Base-by-base conservation (phyloP, 2,113 vertebrate species). In the Saguinus imperator region DNA sequence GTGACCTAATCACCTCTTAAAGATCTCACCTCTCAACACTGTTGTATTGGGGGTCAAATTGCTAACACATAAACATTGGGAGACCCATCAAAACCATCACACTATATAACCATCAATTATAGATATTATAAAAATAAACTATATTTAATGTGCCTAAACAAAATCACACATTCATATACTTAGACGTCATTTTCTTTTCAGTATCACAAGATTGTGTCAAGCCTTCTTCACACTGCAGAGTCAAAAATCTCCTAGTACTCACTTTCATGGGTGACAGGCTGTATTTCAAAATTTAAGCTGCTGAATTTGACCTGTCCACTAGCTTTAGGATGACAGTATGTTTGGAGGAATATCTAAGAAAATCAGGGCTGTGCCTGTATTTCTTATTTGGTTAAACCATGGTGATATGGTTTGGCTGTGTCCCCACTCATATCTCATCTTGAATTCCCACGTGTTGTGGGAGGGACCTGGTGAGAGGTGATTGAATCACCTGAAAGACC, bases 51-150 rank as follows among this genome's bases (percentile, higher is more conserved):
- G 40, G 40, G 16, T 76, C 12, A 76, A 29, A 40, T 76, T 45
- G 43, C 40, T 14, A 77, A 77, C 43, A 29, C 43, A 77, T 77
- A 45, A 32, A 48, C 75, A 48, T 77, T 77, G 27, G 75, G 43
- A 68, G 75, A 48, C 16, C 32, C 75, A 48, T 48, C 27, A 16
- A 77, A 77, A 48, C 27, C 75, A 29, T 48, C 45, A 45, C 14
- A 90, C 48, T 76, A 35, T 48, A 68, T 37, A 94, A 43, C 50
- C 92, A 86, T 43, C 48, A 68, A 57, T 96, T 73, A 43, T 27
- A 89, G 48, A 92, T 23, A 85, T 37, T 66, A 89, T 32, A 58
- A 43, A 20, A 35, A 66, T 76, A 94, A 95, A 92, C n/a, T 93
- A 50, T 16, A 89, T 23, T 37, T 76, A 89, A 83, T 84, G 23